Evolutionary conservation across 2,113 vertebrate species (phyloP).

Genomic region (Ivindomyrus marchei): DNA sequence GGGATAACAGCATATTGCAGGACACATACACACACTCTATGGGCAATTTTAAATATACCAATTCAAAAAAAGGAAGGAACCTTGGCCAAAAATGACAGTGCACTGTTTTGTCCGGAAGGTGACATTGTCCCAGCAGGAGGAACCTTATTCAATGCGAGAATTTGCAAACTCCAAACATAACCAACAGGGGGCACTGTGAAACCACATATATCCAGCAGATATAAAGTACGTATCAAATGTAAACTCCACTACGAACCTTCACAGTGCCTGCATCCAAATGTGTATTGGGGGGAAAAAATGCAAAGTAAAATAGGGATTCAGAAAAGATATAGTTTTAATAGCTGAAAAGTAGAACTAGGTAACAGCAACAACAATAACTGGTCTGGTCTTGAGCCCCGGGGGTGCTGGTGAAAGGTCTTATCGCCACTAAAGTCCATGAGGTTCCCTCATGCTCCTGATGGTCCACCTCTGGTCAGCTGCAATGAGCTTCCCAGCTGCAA

Average conservation of each 20-base stretch:
- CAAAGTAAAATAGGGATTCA: neutral
- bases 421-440: neutral
- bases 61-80: neutral
- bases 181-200: neutral
- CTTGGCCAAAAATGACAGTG: neutral
- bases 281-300: neutral
- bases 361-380: neutral
- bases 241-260: neutral
- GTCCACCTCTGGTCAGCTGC: neutral
- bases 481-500: neutral
- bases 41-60: neutral
- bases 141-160: neutral
- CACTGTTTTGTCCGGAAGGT: too few relatives aligned
- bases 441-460: neutral
- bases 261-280: neutral
- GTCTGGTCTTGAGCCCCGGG: neutral
- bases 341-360: neutral
- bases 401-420: neutral
- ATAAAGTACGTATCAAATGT: neutral
- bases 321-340: conserved; percentile 8
- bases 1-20: neutral
- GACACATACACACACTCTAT: neutral
- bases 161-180: neutral
- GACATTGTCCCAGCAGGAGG: neutral
- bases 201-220: neutral